Base-by-base conservation (phyloP, 2,113 vertebrate species). In the Chaetorhynchus papuensis region DNA sequence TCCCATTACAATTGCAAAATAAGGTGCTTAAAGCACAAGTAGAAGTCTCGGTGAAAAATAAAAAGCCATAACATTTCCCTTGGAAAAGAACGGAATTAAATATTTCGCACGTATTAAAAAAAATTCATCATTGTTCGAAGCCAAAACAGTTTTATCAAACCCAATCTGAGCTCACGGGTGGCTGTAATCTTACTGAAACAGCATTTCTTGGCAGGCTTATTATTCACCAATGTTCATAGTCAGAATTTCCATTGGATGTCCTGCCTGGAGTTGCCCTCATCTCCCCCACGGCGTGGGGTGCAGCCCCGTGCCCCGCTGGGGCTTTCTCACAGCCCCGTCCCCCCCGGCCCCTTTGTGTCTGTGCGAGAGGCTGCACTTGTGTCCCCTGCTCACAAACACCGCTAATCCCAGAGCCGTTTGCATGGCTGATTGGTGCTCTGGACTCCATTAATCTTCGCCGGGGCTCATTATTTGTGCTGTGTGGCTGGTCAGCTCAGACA, bases 401-500 rank as follows among this genome's bases (percentile, higher is more conserved):
- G 4, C 59, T 47, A 37, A 87, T 83, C 87, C 93, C 85, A 6
- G 64, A 26, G 71, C 84, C 91, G 28, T 88, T 86, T 86, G 93
- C 82, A 49, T 7, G 95, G 79, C 66, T 88, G 90, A 27, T 93
- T 81, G 93, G 82, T 81, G 94, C 71, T 11, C 75, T 21, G 50
- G 71, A 33, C 78, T 70, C 78, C 92, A 92, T 96, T 85, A 80
- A 90, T 94, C 94, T 94, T 94, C 4, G 5, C 87, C 27, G 87
- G 72, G 91, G 71, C 75, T 96, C 75, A 56, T 95, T 95, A 27
- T 88, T 50, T 70, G 90, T 39, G 88, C 78, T 4, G 4, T 76
- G 91, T 82, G 94, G 60, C 80, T 26, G 86, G 91, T 59, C 91
- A 95, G 66, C 91, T 47, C 83, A 70, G 91, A 65, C 96, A 88